Conservation (phyloP, 2,888 invertebrate species). For the Amblyjoppa proteus region DNA sequence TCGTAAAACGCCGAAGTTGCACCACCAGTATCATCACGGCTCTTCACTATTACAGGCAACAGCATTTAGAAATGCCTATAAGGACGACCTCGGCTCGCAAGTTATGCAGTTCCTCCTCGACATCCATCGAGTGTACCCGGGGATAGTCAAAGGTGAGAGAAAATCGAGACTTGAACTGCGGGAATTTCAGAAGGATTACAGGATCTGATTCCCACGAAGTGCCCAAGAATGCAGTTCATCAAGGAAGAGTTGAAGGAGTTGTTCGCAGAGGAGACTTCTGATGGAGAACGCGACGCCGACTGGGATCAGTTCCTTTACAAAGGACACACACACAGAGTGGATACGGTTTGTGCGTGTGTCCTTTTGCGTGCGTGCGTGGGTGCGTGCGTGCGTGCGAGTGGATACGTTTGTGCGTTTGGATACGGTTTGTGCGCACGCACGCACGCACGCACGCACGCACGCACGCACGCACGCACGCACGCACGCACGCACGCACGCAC, state of each 20-base stretch:
- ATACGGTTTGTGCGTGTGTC: no score
- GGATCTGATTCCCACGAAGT: constrained; percentile 6
- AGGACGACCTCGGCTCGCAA: constrained; percentile 42
- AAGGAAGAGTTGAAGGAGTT: constrained; percentile 31
- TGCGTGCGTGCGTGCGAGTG: no score
- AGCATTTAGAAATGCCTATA: constrained; percentile 21
- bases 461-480: no score
- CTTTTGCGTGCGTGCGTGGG: no score
- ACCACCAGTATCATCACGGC: constrained; percentile 61
- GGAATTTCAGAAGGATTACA: constrained; percentile 44
- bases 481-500: no score
- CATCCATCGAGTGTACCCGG: constrained; percentile 53
- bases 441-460: no score
- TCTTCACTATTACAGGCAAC: constrained; percentile 49
- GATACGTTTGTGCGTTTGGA: no score
- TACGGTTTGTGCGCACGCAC: no score
- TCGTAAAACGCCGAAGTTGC: constrained; percentile 49
- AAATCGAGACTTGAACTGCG: constrained; percentile 30
- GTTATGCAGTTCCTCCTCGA: constrained; percentile 60
- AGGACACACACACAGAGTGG: no score
- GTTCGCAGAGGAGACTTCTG: constrained; percentile 11
- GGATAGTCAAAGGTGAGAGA: constrained; percentile 33
- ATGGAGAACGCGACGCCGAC: neutral
- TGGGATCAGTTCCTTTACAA: no score
- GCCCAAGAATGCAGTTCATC: neutral